These are phyloP conservation scores for Vespertilio murinus DNA, from an alignment of 2,797 vertebrate genomes.

Conservation along the genomic window DNA sequence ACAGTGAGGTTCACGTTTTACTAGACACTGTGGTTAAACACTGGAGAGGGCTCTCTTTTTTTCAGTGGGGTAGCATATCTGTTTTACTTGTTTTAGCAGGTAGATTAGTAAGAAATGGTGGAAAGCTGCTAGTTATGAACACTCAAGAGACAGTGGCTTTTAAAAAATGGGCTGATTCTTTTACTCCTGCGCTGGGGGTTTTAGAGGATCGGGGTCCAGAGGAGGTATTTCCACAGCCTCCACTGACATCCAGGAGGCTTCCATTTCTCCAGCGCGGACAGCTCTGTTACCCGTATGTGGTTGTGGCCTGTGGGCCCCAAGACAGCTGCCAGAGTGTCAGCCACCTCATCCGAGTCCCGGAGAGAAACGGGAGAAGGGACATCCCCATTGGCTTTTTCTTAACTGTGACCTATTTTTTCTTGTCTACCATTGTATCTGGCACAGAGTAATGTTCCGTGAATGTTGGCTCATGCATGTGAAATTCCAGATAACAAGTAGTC, in stretches of 20 bases:
- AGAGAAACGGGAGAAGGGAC: neutral
- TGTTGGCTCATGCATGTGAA: neutral
- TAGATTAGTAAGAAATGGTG: neutral
- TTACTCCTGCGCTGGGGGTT: neutral
- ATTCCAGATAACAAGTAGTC: neutral
- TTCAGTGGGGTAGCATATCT: neutral
- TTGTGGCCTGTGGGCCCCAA: neutral
- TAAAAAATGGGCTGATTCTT: neutral
- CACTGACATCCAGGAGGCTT: neutral
- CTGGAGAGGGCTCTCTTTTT: neutral
- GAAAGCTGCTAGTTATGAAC: neutral
- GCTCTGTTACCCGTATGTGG: neutral
- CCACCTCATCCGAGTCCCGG: neutral
- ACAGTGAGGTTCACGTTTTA: constrained; percentile 54
- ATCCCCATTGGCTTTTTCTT: neutral
- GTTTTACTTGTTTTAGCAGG: neutral
- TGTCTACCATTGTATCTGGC: neutral
- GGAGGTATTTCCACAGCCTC: neutral
- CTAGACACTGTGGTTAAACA: neutral
- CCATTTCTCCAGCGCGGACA: neutral
- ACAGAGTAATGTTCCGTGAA: neutral
- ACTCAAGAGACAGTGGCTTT: neutral
- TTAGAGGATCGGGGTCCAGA: neutral
- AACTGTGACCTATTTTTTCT: neutral
- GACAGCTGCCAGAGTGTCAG: neutral